Evolutionary conservation across 2,888 invertebrate species (phyloP), one percentile per base, ranked within the genome.

Genomic region (Volucella bombylans): DNA sequence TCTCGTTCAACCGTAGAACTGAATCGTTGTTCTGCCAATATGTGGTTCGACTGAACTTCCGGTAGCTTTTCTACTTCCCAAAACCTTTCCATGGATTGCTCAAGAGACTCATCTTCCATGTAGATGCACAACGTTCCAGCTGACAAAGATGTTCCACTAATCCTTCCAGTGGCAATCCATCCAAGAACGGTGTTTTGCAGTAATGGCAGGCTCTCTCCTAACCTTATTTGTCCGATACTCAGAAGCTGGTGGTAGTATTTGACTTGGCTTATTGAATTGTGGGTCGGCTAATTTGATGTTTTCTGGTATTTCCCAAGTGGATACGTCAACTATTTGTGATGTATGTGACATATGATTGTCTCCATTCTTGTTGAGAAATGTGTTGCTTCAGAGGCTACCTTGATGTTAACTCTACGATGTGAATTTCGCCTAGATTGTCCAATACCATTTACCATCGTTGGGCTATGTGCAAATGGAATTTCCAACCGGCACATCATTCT

Each of bases 1-100:
- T 73, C 45, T 15, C 81, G 57, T 8, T 31, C 55, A 9, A 49
- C 38, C 4, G 82, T 87, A 14, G 67, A 47, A 2, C 57, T 12
- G 65, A 87, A 87, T 31, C 41, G 18, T 23, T 23, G 18, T 23
- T 23, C 18, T 23, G 18, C 18, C 18, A 23, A 23, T 23, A 2
- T 23, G 18, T 23, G 18, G 18, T 23, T 23, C 18, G 18, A 23
- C 0, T 23, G 18, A 23, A 23, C 18, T 9, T 61, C 14, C 31
- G 61, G 61, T 23, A 15, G 31, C 11, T 49, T 64, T 14, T 47
- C 12, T 12, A 12, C 12, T n/a, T 64, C 31, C 64, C 64, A 64
- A 31, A 47, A 64, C 14, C 14, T 64, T 9, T 23, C 23, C 4
- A 64, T 23, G 4, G 64, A 12, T 14, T 64, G 18, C 23, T 67